A percentile compares a stretch with the other conserved stretches of the same genome.
These are phyloP conservation scores for Grapholita molesta DNA, from an alignment of 1,140 invertebrate genomes.

Conservation along the genomic window DNA sequence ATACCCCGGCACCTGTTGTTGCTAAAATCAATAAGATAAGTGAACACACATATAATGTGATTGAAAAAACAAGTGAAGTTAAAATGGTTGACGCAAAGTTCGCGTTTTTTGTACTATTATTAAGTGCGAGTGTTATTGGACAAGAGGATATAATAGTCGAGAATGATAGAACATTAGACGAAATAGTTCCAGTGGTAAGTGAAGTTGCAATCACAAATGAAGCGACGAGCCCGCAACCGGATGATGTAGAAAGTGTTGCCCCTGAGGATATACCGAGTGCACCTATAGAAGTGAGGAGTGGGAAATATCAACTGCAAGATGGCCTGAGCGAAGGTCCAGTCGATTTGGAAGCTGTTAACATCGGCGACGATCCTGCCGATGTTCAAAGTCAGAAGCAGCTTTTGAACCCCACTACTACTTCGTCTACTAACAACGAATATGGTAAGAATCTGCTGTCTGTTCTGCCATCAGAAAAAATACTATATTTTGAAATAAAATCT, in stretches of 20 bases:
- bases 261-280: constrained; percentile 43
- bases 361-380: constrained; percentile 32
- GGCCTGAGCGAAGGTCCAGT: constrained; percentile 45
- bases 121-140: constrained; percentile 60
- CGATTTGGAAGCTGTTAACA: constrained; percentile 46
- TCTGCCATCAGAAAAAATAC: background rate
- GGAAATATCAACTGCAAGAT: constrained; percentile 58
- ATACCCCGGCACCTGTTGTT: constrained; percentile 60
- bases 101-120: constrained; percentile 52
- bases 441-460: constrained; percentile 36
- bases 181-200: constrained; percentile 1
- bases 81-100: constrained; percentile 63
- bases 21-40: constrained; percentile 37
- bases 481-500: no score
- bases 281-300: constrained; percentile 51
- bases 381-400: constrained; percentile 55
- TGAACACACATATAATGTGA: constrained; percentile 27
- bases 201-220: constrained; percentile 25
- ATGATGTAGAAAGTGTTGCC: constrained; percentile 30
- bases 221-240: constrained; percentile 19
- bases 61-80: constrained; percentile 29
- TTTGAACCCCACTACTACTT: constrained; percentile 38
- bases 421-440: constrained; percentile 54
- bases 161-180: constrained; percentile 39
- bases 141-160: constrained; percentile 43